Evolutionary conservation across 2,113 vertebrate genomes (phyloP), one percentile per base, ranked within the genome.

Genomic region (Grammomys dolichurus): DNA sequence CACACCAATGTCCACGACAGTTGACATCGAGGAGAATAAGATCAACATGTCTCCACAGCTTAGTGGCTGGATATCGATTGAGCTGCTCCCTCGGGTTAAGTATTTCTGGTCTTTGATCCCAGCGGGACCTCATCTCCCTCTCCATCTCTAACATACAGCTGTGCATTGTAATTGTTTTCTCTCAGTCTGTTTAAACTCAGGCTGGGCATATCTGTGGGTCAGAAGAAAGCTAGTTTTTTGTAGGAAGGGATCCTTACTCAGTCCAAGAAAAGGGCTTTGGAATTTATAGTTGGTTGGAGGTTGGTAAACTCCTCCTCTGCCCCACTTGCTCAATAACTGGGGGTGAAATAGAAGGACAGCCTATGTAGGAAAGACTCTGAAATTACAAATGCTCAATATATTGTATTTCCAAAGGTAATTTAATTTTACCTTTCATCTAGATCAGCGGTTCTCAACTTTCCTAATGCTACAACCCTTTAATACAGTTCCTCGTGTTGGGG

Each of bases 391-490:
- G 13, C 40, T 89, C 7, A 65, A 8, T 77, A 51, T 17, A 26
- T 40, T 92, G 36, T 46, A 69, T 95, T 96, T 65, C 48, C 56
- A 88, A 22, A 70, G 54, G 43, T 33, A 90, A 51, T 10, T 84
- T 80, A 77, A 13, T 88, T 28, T 88, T 28, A 13, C 40, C 60
- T 75, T 54, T 12, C 12, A 90, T 60, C n/a, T 26, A 43, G 58
- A 28, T 7, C n/a, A 48, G n/a, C 17, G 56, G 22, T 43, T 84
- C n/a, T 63, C 24, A 63, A 7, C 13, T 13, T 63, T 63, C n/a
- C 80, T 17, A 19, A 28, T 60, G n/a, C 13, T 43, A 7, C 0
- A 0, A 17, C 56, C 12, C 56, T 84, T 43, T 43, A 8, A 17
- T 10, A 17, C 1, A 63, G 56, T 17, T 43, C 56, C 80, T 82